Percentiles rank a stretch among this genome's conserved stretches.
These are phyloP conservation scores for Polymixis lichenea DNA, from an alignment of 2,888 invertebrate species.

Conservation along the genomic window DNA sequence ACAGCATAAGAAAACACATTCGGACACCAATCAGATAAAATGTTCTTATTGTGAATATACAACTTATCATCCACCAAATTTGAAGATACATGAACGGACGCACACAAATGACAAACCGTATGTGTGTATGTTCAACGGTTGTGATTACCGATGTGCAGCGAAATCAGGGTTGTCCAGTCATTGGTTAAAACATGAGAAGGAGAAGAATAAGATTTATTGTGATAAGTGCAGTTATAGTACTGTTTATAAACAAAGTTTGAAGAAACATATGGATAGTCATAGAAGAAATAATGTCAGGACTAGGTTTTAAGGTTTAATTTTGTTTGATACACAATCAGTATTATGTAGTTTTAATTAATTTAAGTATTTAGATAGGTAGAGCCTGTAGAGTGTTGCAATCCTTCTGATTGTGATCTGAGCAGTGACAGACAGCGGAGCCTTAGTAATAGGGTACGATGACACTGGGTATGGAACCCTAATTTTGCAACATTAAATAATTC, in stretches of 20 bases:
- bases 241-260: conserved; percentile 75
- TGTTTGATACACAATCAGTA: not conserved
- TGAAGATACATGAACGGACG: conserved; percentile 72
- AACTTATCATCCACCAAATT: conserved; percentile 65
- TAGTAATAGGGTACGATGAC: no score
- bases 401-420: not conserved
- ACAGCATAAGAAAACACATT: conserved; percentile 57
- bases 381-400: not conserved
- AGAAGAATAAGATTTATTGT: conserved; percentile 73
- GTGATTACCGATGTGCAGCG: conserved; percentile 59
- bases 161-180: conserved; percentile 75
- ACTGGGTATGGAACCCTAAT: not conserved
- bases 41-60: conserved; percentile 53
- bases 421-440: not conserved
- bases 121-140: conserved; percentile 32
- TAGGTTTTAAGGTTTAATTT: conserved; percentile 19
- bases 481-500: not conserved
- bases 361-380: not conserved
- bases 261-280: conserved; percentile 74
- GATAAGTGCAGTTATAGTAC: conserved; percentile 78
- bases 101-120: conserved; percentile 67
- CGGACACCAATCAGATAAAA: not conserved
- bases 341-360: not conserved
- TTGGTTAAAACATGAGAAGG: conserved; percentile 71
- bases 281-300: conserved; percentile 64